These are phyloP conservation scores for Epinephelus fuscoguttatus DNA, from an alignment of 2,113 vertebrate species.

Conservation along the genomic window DNA sequence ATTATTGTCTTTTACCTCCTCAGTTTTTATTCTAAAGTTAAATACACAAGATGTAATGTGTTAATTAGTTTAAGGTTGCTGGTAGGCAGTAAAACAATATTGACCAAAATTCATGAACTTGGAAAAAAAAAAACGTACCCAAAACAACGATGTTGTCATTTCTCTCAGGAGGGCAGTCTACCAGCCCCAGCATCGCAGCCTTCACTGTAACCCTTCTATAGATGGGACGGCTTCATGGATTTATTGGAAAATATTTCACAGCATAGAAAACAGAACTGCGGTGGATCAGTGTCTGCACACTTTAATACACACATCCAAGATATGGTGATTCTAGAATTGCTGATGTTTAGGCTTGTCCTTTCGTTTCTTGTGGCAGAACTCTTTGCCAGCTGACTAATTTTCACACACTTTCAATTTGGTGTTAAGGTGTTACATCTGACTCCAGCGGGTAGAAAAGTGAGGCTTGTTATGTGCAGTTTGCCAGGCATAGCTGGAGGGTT, in stretches of 20 bases:
- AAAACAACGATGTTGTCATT: background rate
- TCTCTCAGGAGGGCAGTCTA: too few species aligned
- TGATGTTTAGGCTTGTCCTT: background rate
- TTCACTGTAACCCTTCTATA: background rate
- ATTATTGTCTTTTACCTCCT: background rate
- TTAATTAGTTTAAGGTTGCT: background rate
- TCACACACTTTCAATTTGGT: background rate
- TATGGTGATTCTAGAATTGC: background rate
- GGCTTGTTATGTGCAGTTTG: background rate
- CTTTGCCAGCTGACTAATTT: background rate
- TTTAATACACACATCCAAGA: background rate
- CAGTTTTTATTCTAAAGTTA: background rate
- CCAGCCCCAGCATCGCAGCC: too few species aligned
- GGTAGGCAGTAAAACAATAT: background rate
- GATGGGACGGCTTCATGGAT: background rate
- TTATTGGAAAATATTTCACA: background rate
- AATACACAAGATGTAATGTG: background rate
- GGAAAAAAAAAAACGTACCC: background rate
- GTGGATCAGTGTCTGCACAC: background rate
- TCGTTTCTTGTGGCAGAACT: background rate
- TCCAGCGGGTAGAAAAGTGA: background rate
- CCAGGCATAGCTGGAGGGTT: too few species aligned
- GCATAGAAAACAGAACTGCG: background rate
- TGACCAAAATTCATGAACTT: too few species aligned
- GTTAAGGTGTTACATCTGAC: background rate